Base-by-base conservation (phyloP, 2,797 vertebrate species). In the Sitta carolinensis region DNA sequence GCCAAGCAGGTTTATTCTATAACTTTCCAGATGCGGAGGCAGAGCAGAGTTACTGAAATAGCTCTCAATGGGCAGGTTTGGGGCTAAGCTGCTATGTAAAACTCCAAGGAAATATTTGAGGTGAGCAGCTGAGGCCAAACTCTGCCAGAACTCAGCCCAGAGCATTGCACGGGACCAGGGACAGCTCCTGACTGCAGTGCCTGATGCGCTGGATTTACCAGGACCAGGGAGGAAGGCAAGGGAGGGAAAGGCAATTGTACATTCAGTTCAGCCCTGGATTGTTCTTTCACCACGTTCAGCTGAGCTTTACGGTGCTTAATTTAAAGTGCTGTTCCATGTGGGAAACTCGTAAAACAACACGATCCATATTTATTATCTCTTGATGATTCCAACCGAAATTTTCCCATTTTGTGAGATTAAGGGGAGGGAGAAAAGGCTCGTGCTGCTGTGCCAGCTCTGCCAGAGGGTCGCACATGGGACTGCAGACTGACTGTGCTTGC, bases 321-420 rank as follows among this genome's bases (percentile, higher is more conserved):
- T 84, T 82, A 55, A 92, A 91, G 87, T 32, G 55, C 90, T 43
- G 82, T 36, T 95, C 75, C 7, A 3, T 26, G 76, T 63, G 36
- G 70, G 64, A 76, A 87, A 58, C 61, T 80, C 18, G 0, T 70
- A 77, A 38, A 85, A 75, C 75, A 84, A 57, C 74, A 69, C 4
- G 4, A 87, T 82, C 81, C 67, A 26, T 57, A 62, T 89, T 89
- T 89, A 91, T 91, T 87, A 73, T 82, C 85, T 73, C 75, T 21
- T 79, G 59, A 17, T 3, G 40, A 82, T 70, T 87, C 85, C 5
- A 26, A 57, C 52, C 2, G 18, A 70, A 73, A 51, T 52, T 23
- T 62, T 68, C 48, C 70, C 52, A 19, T 66, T 94, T 67, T 9
- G 48, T 48, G 67, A 43, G 52, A 54, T 84, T 48, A 70, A 89